phyloP scores from a whole-genome alignment of 2,888 invertebrate genomes.

The Himalopsyche anomala region DNA sequence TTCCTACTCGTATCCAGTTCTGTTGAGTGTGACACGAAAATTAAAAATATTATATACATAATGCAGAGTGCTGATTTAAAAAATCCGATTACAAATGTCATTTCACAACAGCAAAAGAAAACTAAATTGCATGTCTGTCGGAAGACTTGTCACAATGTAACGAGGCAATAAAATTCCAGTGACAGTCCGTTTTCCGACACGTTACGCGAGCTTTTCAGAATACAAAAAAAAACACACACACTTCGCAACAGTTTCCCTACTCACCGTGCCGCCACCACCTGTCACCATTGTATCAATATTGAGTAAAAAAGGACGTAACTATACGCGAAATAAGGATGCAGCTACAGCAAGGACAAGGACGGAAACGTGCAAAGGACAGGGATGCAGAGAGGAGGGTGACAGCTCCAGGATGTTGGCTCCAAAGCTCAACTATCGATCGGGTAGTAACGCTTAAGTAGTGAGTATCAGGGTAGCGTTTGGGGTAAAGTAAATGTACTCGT shows the following conservation, averaged over 20 bases:
- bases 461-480: neutral
- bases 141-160: neutral
- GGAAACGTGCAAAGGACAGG: neutral
- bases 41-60: too few species aligned
- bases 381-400: neutral
- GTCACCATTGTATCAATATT: constrained; percentile 1
- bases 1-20: too few species aligned
- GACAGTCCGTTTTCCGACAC: neutral
- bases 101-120: neutral
- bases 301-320: neutral
- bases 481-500: neutral
- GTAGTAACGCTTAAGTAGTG: neutral
- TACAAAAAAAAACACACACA: neutral
- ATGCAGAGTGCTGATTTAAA: too few species aligned
- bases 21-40: too few species aligned
- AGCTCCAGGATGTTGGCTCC: neutral
- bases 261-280: neutral
- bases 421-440: neutral
- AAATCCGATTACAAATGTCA: neutral
- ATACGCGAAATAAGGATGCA: constrained; percentile 25
- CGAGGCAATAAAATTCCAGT: constrained; percentile 26
- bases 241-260: neutral
- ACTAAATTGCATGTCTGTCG: neutral
- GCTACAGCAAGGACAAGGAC: neutral
- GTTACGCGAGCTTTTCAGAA: neutral